Percentiles rank a stretch among this genome's conserved stretches.
These are phyloP conservation scores for Actinia tenebrosa DNA, from an alignment of 64 coral and sea anemone genomes.

Conservation along the genomic window DNA sequence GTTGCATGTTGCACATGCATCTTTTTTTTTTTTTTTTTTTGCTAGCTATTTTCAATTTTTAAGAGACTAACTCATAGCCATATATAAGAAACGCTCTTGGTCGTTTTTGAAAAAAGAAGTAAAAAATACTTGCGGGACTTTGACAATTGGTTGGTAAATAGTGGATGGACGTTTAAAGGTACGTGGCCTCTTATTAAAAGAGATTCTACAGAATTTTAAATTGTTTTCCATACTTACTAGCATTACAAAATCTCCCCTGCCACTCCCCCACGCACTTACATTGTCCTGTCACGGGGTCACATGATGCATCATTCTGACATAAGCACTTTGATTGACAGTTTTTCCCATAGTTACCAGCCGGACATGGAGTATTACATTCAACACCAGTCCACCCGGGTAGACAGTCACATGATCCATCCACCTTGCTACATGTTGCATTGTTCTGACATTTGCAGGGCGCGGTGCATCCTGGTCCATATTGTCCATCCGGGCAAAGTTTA, in stretches of 20 bases:
- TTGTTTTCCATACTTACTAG: conserved; percentile 48
- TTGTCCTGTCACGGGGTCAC: conserved; percentile 66
- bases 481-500: neutral
- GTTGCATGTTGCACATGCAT: no score
- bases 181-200: no score
- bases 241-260: conserved; percentile 67
- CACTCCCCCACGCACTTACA: conserved; percentile 84
- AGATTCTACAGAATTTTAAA: no score
- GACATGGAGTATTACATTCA: conserved; percentile 64
- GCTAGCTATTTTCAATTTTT: no score
- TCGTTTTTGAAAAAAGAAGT: no score
- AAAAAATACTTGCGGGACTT: no score
- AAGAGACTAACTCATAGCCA: no score
- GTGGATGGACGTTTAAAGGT: no score
- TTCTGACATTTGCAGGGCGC: conserved; percentile 32
- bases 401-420: neutral
- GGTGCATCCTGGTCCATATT: conserved; percentile 20
- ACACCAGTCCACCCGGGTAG: conserved; percentile 72
- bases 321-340: conserved; percentile 70
- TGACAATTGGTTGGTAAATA: no score
- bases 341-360: conserved; percentile 82
- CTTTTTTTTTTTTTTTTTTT: no score
- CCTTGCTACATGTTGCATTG: no score
- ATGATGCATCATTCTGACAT: conserved; percentile 75
- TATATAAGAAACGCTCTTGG: no score